These are phyloP conservation scores for Drosophila algonquin DNA, from an alignment of 2,888 invertebrate genomes.

Conservation along the genomic window DNA sequence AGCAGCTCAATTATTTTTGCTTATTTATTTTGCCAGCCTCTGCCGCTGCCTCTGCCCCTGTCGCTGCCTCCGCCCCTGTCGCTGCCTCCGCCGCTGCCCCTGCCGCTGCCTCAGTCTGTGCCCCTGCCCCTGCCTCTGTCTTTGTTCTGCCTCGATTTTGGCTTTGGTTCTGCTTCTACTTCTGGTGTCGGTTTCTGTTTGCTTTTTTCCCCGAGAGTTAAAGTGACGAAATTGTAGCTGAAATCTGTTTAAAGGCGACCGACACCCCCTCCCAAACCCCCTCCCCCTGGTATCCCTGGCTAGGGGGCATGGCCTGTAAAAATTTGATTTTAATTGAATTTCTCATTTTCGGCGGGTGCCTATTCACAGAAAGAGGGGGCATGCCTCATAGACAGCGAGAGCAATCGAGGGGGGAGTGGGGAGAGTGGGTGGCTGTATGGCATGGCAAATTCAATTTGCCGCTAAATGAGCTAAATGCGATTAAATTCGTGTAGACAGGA, in stretches of 20 bases:
- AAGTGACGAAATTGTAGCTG: conserved; percentile 39
- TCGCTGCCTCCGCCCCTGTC: conserved; percentile 31
- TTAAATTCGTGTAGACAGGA: conserved; percentile 61
- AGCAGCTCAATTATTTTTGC: conserved; percentile 67
- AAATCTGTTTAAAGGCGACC: conserved; percentile 58
- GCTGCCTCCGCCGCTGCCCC: neutral
- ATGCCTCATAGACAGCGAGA: no score
- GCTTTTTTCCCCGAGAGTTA: conserved; percentile 40
- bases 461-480: conserved; percentile 76
- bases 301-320: conserved; percentile 38
- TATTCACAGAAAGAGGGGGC: conserved; percentile 9
- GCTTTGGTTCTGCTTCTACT: neutral
- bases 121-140: neutral
- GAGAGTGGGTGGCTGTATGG: conserved; percentile 8
- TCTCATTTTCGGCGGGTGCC: conserved; percentile 58
- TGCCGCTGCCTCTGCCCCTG: neutral
- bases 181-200: conserved; percentile 19
- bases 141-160: neutral
- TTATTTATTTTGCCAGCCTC: conserved; percentile 52
- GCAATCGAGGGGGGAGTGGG: no score
- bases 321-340: conserved; percentile 77
- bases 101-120: conserved; percentile 34
- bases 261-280: neutral
- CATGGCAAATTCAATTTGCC: conserved; percentile 73
- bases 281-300: neutral